Conservation (phyloP, 2,797 vertebrate species). For the Hydrolagus colliei region DNA sequence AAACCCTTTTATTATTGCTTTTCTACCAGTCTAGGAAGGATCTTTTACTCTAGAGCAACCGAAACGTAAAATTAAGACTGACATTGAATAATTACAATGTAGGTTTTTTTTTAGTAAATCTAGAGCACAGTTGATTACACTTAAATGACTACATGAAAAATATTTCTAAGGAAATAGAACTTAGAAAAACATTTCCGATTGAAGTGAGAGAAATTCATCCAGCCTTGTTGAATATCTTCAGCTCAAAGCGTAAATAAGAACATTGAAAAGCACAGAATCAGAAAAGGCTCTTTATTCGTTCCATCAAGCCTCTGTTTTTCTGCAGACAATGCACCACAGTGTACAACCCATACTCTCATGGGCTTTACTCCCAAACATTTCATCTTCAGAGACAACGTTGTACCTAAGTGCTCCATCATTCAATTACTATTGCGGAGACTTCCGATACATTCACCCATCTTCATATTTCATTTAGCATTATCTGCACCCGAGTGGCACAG, state of each 20-base stretch:
- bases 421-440: too few relatives aligned
- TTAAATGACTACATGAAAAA: not conserved
- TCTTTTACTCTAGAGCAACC: not conserved
- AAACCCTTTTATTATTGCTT: not conserved
- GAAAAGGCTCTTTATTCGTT: too few relatives aligned
- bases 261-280: not conserved
- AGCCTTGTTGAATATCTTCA: not conserved
- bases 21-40: not conserved
- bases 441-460: too few relatives aligned
- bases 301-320: not conserved
- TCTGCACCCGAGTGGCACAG: too few relatives aligned
- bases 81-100: constrained; percentile 10
- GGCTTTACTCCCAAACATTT: too few relatives aligned
- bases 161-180: not conserved
- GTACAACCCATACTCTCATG: too few relatives aligned
- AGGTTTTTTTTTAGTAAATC: not conserved
- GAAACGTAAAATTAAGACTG: constrained; percentile 24
- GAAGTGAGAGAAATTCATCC: not conserved
- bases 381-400: too few relatives aligned
- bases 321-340: not conserved
- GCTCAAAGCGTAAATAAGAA: not conserved
- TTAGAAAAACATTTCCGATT: constrained; percentile 9
- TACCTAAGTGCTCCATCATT: too few relatives aligned
- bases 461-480: too few relatives aligned
- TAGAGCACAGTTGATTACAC: constrained; percentile 25